phyloP scores from a whole-genome alignment of 2,113 vertebrate species.

The Redunca redunca region DNA sequence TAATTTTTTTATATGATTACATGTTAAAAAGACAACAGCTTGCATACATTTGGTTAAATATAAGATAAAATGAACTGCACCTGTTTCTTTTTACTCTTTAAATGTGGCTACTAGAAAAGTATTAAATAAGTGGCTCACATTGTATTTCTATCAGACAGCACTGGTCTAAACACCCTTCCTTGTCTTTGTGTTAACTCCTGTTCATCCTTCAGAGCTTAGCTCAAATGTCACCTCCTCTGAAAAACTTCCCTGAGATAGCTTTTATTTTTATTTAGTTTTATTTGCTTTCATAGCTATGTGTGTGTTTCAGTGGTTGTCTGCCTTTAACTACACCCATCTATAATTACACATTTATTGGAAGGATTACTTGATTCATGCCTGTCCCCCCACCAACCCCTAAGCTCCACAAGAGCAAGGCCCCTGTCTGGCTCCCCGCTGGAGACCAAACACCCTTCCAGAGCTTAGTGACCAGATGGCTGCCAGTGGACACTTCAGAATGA shows the following conservation, averaged over 20 bases:
- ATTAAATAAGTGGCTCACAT: not conserved
- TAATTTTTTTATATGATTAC: not conserved
- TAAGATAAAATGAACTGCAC: not conserved
- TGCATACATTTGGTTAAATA: not conserved
- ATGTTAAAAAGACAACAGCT: constrained; percentile 27
- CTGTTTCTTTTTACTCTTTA: not conserved
- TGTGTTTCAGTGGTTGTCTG: not conserved
- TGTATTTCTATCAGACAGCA: not conserved
- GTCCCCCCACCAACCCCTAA: not conserved
- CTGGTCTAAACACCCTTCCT: not conserved
- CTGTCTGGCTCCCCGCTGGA: not conserved
- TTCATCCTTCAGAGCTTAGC: not conserved
- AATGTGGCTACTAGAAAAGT: not conserved
- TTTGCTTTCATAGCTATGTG: not conserved
- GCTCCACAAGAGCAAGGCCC: not conserved
- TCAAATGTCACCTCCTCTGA: not conserved
- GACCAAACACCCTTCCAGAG: not conserved
- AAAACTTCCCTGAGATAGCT: not conserved
- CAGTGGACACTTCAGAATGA: not conserved
- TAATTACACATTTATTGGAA: not conserved
- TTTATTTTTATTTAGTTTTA: not conserved
- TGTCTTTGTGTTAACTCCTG: not conserved
- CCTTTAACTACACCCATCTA: not conserved
- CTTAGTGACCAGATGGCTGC: not conserved
- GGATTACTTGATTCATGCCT: not conserved